Evolutionary conservation across 2,888 invertebrate genomes (phyloP).

Genomic region (Acrobasis repandana): DNA sequence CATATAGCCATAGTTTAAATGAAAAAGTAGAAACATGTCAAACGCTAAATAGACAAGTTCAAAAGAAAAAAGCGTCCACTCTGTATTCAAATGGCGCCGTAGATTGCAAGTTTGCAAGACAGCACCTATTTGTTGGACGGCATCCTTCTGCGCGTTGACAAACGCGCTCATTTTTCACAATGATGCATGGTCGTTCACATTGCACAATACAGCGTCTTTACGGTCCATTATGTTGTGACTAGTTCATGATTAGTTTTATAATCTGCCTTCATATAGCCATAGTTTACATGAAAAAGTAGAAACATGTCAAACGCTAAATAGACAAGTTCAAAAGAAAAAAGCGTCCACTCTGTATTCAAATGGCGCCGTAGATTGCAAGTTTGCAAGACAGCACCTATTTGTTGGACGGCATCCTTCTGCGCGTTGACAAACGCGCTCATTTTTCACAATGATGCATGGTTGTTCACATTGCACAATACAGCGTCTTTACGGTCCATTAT

Average conservation of each 20-base stretch:
- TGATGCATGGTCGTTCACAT: too few relatives aligned
- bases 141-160: constrained; percentile 35
- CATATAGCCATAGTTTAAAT: background rate
- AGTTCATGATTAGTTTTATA: constrained; percentile 4
- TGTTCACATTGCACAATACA: too few relatives aligned
- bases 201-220: too few relatives aligned
- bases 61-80: constrained; percentile 9
- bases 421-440: constrained; percentile 36
- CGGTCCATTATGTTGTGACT: background rate
- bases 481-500: too few relatives aligned
- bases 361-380: constrained; percentile 22
- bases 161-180: constrained; percentile 39
- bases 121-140: constrained; percentile 38
- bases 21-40: background rate
- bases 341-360: constrained; percentile 22
- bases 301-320: background rate
- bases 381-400: constrained; percentile 36
- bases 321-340: too few relatives aligned
- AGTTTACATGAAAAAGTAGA: background rate
- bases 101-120: constrained; percentile 29
- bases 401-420: constrained; percentile 37
- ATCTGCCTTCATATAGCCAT: background rate
- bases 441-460: constrained; percentile 29
- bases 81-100: constrained; percentile 22
- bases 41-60: background rate